These are phyloP conservation scores for Saxicola maurus DNA, from an alignment of 2,797 vertebrate genomes.

Conservation along the genomic window DNA sequence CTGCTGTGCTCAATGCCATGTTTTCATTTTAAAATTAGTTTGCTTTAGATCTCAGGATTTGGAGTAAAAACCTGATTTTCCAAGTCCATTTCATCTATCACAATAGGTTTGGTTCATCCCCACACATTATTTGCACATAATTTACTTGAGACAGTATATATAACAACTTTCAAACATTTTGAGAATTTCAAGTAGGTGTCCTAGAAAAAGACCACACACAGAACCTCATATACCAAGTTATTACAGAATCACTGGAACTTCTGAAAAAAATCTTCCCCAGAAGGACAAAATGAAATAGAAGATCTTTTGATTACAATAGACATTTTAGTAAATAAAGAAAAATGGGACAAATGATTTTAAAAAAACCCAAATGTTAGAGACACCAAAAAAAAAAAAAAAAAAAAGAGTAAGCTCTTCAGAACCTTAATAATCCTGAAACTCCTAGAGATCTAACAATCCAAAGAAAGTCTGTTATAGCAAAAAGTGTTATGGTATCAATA, in stretches of 20 bases:
- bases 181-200: neutral
- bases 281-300: neutral
- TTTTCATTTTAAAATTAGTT: neutral
- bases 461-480: neutral
- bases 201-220: neutral
- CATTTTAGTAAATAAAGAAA: constrained; percentile 43
- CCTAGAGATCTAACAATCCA: neutral
- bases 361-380: neutral
- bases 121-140: neutral
- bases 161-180: neutral
- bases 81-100: neutral
- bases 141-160: neutral
- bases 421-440: neutral
- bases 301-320: neutral
- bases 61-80: neutral
- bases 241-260: neutral
- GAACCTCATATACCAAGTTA: neutral
- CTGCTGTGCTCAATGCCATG: neutral
- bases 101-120: neutral
- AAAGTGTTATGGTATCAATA: constrained; percentile 19
- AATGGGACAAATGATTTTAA: neutral
- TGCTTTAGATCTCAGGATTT: neutral
- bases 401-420: neutral
- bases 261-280: neutral
- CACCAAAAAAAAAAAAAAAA: neutral